A percentile compares a stretch with the other conserved stretches of the same genome.
phyloP scores from a whole-genome alignment of 2,888 invertebrate species.

The Trachelus tabidus region DNA sequence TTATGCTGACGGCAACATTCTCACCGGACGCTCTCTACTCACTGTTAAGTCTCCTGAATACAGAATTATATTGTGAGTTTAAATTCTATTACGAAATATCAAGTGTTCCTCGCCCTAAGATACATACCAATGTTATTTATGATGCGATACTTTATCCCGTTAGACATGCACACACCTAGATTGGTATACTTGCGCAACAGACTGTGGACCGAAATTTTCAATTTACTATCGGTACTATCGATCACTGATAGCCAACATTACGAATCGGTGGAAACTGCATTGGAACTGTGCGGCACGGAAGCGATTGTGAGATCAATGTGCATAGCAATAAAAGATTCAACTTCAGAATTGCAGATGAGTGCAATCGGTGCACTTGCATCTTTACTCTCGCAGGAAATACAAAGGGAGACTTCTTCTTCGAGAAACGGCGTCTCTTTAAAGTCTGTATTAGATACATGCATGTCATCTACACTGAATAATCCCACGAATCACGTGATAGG shows the following conservation, averaged over 20 bases:
- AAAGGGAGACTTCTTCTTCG: slow-evolving; percentile 35
- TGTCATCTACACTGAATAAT: slow-evolving; percentile 17
- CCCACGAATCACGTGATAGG: slow-evolving; percentile 31
- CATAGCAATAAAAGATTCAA: slow-evolving; percentile 43
- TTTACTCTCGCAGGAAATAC: slow-evolving; percentile 54
- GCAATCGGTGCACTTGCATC: slow-evolving; percentile 54
- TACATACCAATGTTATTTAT: background rate
- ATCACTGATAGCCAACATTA: slow-evolving; percentile 53
- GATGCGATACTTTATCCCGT: background rate
- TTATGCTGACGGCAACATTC: slow-evolving; percentile 64
- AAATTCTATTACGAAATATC: background rate
- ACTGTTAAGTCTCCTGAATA: slow-evolving; percentile 65
- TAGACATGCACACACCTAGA: slow-evolving; percentile 61
- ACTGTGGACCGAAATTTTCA: slow-evolving; percentile 67
- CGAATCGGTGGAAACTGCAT: slow-evolving; percentile 50
- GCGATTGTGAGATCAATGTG: slow-evolving; percentile 45
- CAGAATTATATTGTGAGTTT: slow-evolving; percentile 66
- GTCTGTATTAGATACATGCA: slow-evolving; percentile 41
- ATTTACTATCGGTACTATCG: slow-evolving; percentile 63
- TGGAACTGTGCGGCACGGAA: slow-evolving; percentile 44
- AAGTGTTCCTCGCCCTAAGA: background rate
- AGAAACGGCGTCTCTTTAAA: slow-evolving; percentile 31
- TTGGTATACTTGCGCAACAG: slow-evolving; percentile 66
- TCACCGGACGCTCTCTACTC: slow-evolving; percentile 67
- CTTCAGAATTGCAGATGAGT: slow-evolving; percentile 51